phyloP scores from a whole-genome alignment of 1,140 invertebrate species.

The Euwallacea fornicatus region DNA sequence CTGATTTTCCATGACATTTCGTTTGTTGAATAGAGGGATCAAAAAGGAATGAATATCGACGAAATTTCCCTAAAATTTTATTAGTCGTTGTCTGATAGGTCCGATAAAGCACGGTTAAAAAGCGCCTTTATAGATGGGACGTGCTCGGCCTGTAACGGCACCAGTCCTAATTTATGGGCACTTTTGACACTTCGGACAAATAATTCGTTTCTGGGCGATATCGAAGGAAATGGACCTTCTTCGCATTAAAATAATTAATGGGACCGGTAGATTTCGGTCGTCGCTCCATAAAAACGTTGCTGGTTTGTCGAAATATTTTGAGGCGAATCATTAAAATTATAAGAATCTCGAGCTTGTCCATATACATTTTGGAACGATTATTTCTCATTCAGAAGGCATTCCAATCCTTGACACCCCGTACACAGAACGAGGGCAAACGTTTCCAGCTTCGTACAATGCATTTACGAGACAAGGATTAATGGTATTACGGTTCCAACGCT shows the following conservation, averaged over 20 bases:
- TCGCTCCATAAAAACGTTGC: too few species aligned
- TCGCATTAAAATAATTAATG: constrained; percentile 35
- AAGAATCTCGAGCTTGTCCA: too few species aligned
- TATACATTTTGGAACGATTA: too few species aligned
- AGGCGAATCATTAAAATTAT: too few species aligned
- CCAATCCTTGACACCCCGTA: not conserved
- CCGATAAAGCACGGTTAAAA: constrained; percentile 23
- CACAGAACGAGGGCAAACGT: constrained; percentile 18
- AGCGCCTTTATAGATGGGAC: constrained; percentile 23
- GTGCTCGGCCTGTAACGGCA: constrained; percentile 17
- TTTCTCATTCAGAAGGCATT: not conserved
- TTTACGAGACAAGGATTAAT: constrained; percentile 21
- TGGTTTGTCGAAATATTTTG: too few species aligned
- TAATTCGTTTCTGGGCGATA: constrained; percentile 21
- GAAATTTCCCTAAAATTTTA: constrained; percentile 3
- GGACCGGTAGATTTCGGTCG: constrained; percentile 4
- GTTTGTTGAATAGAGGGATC: not conserved
- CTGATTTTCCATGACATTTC: too few species aligned
- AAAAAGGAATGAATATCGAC: not conserved
- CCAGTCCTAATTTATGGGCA: constrained; percentile 22
- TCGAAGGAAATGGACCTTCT: constrained; percentile 28
- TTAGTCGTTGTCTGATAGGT: constrained; percentile 4
- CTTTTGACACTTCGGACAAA: constrained; percentile 32
- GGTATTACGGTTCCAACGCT: constrained; percentile 11
- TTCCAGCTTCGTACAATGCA: constrained; percentile 27